These are phyloP conservation scores for Eupsilia transversa DNA, from an alignment of 2,888 invertebrate species.

Conservation along the genomic window DNA sequence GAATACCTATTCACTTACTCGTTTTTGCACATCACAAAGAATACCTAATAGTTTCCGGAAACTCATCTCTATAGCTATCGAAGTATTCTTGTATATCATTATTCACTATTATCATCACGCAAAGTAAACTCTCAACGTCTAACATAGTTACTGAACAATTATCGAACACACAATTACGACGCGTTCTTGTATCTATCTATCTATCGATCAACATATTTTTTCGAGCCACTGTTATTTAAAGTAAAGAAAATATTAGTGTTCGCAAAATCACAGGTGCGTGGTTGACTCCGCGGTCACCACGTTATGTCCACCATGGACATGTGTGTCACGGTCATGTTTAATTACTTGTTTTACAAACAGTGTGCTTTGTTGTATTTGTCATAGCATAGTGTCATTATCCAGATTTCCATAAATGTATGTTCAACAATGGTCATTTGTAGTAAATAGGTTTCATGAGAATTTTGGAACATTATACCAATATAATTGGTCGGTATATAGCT, in stretches of 20 bases:
- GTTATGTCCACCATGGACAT: constrained; percentile 31
- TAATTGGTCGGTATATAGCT: constrained; percentile 8
- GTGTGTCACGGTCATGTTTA: constrained; percentile 56
- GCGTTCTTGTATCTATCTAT: constrained; percentile 8
- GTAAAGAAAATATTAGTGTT: constrained; percentile 25
- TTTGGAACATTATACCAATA: constrained; percentile 40
- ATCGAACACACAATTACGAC: constrained; percentile 4
- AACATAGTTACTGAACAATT: background rate
- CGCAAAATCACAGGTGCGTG: constrained; percentile 31
- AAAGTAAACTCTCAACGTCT: constrained; percentile 12
- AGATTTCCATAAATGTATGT: constrained; percentile 29
- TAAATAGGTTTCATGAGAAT: constrained; percentile 20
- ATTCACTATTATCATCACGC: too few relatives aligned
- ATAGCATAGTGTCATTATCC: constrained; percentile 26
- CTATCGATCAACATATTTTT: constrained; percentile 4
- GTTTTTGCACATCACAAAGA: background rate
- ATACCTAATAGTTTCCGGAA: background rate
- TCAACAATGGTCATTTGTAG: constrained; percentile 33
- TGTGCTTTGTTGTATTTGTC: constrained; percentile 38
- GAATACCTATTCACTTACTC: background rate
- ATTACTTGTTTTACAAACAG: constrained; percentile 30
- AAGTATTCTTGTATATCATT: background rate
- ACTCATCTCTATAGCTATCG: background rate
- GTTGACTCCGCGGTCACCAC: constrained; percentile 8
- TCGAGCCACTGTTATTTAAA: constrained; percentile 10